phyloP scores from a whole-genome alignment of 2,888 invertebrate genomes.

The Synergus japonicus region DNA sequence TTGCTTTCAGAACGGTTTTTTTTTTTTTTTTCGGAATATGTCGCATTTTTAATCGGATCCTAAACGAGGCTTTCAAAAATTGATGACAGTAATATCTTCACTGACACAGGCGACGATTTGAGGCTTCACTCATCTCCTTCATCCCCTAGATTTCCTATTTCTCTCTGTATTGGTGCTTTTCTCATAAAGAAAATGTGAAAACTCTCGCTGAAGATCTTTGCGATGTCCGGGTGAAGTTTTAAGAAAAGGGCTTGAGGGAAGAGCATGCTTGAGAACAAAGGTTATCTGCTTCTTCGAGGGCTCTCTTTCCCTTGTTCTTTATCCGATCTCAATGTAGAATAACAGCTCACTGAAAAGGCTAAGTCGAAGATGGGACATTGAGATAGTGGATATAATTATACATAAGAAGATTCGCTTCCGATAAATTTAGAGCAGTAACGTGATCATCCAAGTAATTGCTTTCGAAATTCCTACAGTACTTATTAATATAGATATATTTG shows the following conservation, averaged over 20 bases:
- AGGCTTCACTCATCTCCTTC: no score
- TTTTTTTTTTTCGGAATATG: neutral
- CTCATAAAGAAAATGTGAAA: neutral
- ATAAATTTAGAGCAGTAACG: neutral
- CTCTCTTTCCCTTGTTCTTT: neutral
- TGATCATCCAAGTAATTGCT: neutral
- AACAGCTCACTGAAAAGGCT: constrained; percentile 1
- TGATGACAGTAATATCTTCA: no score
- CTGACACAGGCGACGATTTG: no score
- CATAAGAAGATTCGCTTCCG: neutral
- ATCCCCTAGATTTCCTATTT: no score
- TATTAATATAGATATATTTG: no score
- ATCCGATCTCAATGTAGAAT: neutral
- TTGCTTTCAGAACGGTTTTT: neutral
- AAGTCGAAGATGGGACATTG: neutral
- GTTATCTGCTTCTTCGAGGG: constrained; percentile 3
- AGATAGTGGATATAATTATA: constrained; percentile 20
- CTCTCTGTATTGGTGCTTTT: neutral
- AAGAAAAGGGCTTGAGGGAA: constrained; percentile 27
- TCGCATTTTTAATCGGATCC: neutral
- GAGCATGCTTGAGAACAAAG: constrained; percentile 30
- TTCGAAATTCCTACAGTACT: neutral
- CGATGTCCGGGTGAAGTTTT: neutral
- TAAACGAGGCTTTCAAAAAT: neutral
- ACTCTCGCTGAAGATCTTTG: neutral